These are phyloP conservation scores for Vombatus ursinus DNA, from an alignment of 2,113 vertebrate species.

Conservation along the genomic window DNA sequence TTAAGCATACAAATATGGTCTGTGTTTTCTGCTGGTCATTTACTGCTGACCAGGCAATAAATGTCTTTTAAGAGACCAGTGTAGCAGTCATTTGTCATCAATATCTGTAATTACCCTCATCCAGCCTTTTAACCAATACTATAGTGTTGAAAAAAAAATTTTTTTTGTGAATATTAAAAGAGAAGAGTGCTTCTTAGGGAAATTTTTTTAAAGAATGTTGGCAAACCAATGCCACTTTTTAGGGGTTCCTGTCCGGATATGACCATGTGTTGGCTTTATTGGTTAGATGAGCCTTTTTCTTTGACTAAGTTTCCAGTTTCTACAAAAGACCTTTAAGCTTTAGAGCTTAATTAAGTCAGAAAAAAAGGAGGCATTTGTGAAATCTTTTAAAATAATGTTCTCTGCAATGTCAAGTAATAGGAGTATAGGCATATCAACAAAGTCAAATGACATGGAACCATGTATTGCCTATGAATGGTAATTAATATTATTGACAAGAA, in stretches of 20 bases:
- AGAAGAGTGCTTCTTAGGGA: constrained; percentile 47
- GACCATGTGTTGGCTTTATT: not conserved
- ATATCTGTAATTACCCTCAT: constrained; percentile 69
- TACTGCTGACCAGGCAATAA: constrained; percentile 50
- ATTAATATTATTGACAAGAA: constrained; percentile 66
- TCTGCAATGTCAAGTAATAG: not conserved
- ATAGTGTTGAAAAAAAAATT: constrained; percentile 58
- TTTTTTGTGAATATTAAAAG: constrained; percentile 32
- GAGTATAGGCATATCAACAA: constrained; percentile 18
- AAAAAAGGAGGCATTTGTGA: constrained; percentile 82
- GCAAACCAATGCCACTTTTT: not conserved
- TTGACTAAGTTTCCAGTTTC: not conserved
- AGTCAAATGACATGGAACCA: constrained; percentile 22
- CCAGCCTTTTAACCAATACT: constrained; percentile 68
- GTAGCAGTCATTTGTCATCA: constrained; percentile 65
- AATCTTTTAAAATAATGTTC: constrained; percentile 72
- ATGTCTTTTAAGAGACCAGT: constrained; percentile 36
- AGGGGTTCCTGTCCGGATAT: not conserved
- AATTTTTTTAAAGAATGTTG: constrained; percentile 53
- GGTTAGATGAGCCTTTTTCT: not conserved
- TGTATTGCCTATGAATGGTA: constrained; percentile 72
- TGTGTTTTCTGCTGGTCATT: constrained; percentile 7
- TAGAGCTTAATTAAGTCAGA: constrained; percentile 85
- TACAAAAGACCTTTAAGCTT: constrained; percentile 75
- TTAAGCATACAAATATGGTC: constrained; percentile 6